Evolutionary conservation across 1,140 invertebrate species (phyloP).

Genomic region (Micrasema longulum): DNA sequence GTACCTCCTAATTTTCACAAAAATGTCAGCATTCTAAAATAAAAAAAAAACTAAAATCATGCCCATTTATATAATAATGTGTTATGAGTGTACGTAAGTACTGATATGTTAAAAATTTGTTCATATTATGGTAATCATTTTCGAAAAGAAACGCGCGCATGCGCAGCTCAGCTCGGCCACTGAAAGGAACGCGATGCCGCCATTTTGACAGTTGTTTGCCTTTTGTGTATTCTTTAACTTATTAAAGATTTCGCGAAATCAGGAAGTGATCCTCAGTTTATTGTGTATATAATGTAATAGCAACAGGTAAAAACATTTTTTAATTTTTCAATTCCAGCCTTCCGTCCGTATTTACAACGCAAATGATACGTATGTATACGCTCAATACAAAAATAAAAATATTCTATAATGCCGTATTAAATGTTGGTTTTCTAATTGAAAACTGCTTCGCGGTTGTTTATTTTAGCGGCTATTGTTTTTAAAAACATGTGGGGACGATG

Average conservation of each 20-base stretch:
- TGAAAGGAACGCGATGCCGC: conserved; percentile 44
- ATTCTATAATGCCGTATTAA: conserved; percentile 22
- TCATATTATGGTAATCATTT: too few species aligned
- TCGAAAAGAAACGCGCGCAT: conserved; percentile 23
- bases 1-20: too few species aligned
- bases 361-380: conserved; percentile 17
- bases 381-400: conserved; percentile 37
- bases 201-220: conserved; percentile 47
- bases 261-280: conserved; percentile 9
- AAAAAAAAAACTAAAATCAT: too few species aligned
- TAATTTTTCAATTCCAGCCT: not conserved
- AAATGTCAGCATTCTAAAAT: too few species aligned
- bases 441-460: not conserved
- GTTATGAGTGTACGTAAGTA: too few species aligned
- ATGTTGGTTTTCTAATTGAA: conserved; percentile 15
- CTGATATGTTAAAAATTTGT: too few species aligned
- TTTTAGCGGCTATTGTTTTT: not conserved
- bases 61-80: too few species aligned
- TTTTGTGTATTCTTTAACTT: conserved; percentile 40
- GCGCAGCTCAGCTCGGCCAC: conserved; percentile 10
- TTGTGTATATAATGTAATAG: conserved; percentile 27
- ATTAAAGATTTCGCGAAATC: conserved; percentile 29
- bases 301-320: conserved; percentile 21
- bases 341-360: conserved; percentile 15
- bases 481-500: not conserved